Evolutionary conservation across 2,888 invertebrate genomes (phyloP), one percentile per base, ranked within the genome.

Genomic region (Acanthococcus lagerstroemiae): DNA sequence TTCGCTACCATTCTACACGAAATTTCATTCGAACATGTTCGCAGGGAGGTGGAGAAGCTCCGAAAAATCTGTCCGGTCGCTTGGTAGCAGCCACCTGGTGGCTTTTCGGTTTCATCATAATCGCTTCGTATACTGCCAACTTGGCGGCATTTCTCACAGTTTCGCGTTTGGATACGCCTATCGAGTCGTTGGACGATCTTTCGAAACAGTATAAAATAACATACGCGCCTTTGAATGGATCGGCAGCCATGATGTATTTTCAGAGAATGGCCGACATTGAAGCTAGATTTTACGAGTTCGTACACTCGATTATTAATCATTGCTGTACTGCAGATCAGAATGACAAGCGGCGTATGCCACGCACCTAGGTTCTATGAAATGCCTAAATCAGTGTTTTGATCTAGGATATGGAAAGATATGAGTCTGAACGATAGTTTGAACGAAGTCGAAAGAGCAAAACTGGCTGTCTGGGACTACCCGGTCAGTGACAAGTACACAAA

Each of bases 401-500:
- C 6, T 73, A 91, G 93, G 72, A 95, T 96, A 71, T 97, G 97
- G 97, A 96, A 96, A 75, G 92, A 95, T 72, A 93, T 97, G 89
- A 94, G 94, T 37, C 78, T 97, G 22, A 94, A 96, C 75, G 95
- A 96, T 77, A 93, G 91, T 63, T 77, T 96, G 58, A 85, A 86
- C 22, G 90, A 93, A 67, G 83, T 91, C 4, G 94, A 96, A 74
- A 80, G 95, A 27, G 90, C 95, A 0, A 91, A 95, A 75, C 77
- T 96, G 17, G 96, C 97, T 0, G 97, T 97, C 0, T 97, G 96
- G 96, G 96, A 97, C 76, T 97, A 97, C 76, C 97, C 97, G 0
- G 95, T 97, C 0, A 94, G 94, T 73, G 95, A 97, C 77, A 96
- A 94, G 74, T 97, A 94, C 76, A 96, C 95, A 46, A 97, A 96